Conservation (phyloP, 2,888 invertebrate genomes). For the Nymphalis urticae region DNA sequence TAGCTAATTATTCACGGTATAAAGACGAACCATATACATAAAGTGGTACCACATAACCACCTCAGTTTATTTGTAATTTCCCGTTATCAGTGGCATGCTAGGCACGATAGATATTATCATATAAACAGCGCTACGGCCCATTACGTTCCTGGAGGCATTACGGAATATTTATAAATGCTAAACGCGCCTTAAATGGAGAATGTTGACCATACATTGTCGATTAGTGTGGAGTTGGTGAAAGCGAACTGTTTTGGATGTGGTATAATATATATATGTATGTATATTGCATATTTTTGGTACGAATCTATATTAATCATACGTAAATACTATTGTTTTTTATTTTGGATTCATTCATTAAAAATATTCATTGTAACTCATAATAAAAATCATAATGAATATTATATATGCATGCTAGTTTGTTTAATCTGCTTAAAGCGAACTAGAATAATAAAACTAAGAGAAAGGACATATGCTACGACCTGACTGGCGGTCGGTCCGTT, state of each 20-base stretch:
- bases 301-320: neutral
- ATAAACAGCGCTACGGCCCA: slow-evolving; percentile 66
- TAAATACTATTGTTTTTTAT: neutral
- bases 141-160: slow-evolving; percentile 69
- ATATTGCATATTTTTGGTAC: neutral
- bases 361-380: too few species aligned
- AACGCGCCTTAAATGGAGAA: slow-evolving; percentile 67
- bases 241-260: slow-evolving; percentile 22
- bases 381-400: too few species aligned
- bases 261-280: neutral
- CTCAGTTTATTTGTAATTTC: slow-evolving; percentile 18
- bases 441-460: too few species aligned
- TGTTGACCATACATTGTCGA: slow-evolving; percentile 56
- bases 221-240: slow-evolving; percentile 13
- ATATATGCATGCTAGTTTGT: too few species aligned
- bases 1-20: neutral
- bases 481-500: too few species aligned
- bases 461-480: too few species aligned
- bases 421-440: neutral
- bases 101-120: slow-evolving; percentile 65
- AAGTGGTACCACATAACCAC: slow-evolving; percentile 1
- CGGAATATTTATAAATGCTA: slow-evolving; percentile 72
- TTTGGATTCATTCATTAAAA: too few species aligned
- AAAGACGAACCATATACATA: slow-evolving; percentile 2
- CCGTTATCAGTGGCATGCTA: slow-evolving; percentile 39